Evolutionary conservation across 2,797 vertebrate genomes (phyloP), one percentile per base, ranked within the genome.

Genomic region (Okamejei kenojei): DNA sequence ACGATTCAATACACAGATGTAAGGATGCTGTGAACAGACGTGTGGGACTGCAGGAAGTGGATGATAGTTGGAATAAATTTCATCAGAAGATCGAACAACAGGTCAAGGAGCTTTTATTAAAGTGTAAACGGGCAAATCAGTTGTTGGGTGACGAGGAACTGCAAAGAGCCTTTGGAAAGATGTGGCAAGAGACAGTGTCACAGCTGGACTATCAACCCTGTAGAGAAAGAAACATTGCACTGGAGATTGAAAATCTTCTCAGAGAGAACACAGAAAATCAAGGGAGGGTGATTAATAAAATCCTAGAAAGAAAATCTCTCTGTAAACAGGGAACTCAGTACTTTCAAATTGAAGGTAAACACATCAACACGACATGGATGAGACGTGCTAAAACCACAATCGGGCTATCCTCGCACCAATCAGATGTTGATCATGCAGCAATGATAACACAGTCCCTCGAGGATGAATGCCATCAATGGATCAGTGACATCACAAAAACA

Each of bases 1-100:
- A 71, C 2, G 29, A 90, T 38, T 90, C 35, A 73, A 73, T 38
- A 38, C 88, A 90, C 68, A 90, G 71, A 90, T 90, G 88, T 71
- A 23, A 10, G 4, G 88, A 90, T 21, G 19, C 68, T 6, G 19
- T 90, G 65, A 71, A 45, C 5, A 90, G 65, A 73, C 15, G 8
- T 11, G 32, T 26, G 68, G 88, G 65, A 73, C 71, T 90, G 63
- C 32, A 73, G 32, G 21, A 26, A 90, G 88, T 90, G 32, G 32
- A 90, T 90, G 15, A 17, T 35, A 73, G 45, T 73, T 90, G 88
- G 65, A 26, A 90, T 45, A 65, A 90, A 26, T 90, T 0, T 45
- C 35, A 13, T 6, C 45, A 90, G 19, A 9, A 73, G 23, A 45
- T 90, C 26, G 88, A 73, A 73, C 19, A 73, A 38, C 32, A 90